These are phyloP conservation scores for Masticophis lateralis DNA, from an alignment of 2,797 vertebrate genomes.

Conservation along the genomic window DNA sequence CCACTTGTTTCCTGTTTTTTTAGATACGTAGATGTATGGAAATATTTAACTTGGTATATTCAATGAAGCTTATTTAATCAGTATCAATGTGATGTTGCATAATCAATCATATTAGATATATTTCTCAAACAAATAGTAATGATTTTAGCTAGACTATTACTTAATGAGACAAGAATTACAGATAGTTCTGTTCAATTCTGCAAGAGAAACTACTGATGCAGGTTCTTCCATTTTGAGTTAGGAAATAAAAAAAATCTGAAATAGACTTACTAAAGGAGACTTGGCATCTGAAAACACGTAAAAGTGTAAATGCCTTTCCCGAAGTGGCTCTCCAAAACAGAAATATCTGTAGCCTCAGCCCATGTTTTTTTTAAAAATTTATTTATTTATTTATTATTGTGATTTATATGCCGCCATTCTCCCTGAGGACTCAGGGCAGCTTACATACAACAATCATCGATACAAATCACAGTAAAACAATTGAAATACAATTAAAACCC, in stretches of 20 bases:
- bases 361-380: no score
- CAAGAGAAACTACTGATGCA: not conserved
- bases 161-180: not conserved
- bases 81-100: not conserved
- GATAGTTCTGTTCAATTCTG: not conserved
- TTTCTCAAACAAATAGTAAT: not conserved
- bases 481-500: no score
- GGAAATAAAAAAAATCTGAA: not conserved
- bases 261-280: not conserved
- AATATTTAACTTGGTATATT: constrained; percentile 45
- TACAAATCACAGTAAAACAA: no score
- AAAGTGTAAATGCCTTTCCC: not conserved
- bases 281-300: not conserved
- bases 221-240: not conserved
- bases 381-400: no score
- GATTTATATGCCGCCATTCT: no score
- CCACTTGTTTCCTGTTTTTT: constrained; percentile 65
- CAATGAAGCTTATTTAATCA: constrained; percentile 61
- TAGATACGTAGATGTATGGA: constrained; percentile 49
- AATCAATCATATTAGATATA: not conserved
- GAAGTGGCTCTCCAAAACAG: not conserved
- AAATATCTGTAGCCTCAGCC: not conserved
- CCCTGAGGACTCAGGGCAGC: no score
- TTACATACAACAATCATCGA: no score
- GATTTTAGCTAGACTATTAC: not conserved